Evolutionary conservation across 2,113 vertebrate genomes (phyloP).

Genomic region (Petromus typicus): DNA sequence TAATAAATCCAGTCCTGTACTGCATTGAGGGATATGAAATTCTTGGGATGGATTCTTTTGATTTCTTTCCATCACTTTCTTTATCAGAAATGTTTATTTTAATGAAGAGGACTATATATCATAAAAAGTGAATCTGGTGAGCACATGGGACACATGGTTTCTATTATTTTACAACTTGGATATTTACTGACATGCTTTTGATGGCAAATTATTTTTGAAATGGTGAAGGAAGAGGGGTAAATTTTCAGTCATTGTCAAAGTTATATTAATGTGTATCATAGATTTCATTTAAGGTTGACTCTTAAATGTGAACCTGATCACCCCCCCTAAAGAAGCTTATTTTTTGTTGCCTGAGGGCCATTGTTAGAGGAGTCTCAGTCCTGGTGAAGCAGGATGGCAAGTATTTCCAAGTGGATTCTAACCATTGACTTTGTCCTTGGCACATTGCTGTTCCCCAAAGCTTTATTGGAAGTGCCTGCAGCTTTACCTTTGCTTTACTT

Average conservation of each 20-base stretch:
- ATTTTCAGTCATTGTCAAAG: neutral
- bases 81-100: constrained; percentile 74
- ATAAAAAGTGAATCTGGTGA: constrained; percentile 55
- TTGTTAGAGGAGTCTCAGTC: neutral
- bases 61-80: constrained; percentile 75
- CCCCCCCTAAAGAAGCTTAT: neutral
- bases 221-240: constrained; percentile 37
- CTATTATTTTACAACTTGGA: constrained; percentile 65
- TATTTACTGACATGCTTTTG: constrained; percentile 70
- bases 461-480: neutral
- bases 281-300: constrained; percentile 45
- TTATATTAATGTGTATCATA: neutral
- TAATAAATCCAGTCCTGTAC: constrained; percentile 49
- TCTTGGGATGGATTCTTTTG: constrained; percentile 67
- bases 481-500: neutral
- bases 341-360: neutral
- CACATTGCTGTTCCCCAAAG: accelerated
- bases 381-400: neutral
- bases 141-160: constrained; percentile 77
- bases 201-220: constrained; percentile 66
- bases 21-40: constrained; percentile 45
- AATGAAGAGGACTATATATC: constrained; percentile 57
- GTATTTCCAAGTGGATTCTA: neutral
- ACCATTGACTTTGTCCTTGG: neutral
- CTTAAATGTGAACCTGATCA: neutral